A percentile compares a stretch with the other conserved stretches of the same genome.
phyloP scores from a whole-genome alignment of 2,797 vertebrate species.

The Mergus octosetaceus region DNA sequence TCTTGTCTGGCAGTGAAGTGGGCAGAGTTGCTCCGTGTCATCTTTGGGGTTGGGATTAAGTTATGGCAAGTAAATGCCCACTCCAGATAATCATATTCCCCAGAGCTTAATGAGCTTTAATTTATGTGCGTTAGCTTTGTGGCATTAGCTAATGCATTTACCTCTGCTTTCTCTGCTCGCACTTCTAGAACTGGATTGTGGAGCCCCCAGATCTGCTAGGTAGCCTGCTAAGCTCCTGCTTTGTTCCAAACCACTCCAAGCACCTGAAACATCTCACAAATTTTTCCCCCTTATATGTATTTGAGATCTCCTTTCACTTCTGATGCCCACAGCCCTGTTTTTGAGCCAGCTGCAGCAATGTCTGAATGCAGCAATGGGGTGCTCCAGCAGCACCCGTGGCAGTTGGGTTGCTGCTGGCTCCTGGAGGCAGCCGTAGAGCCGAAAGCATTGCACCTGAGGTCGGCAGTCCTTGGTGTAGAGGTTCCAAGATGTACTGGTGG shows the following conservation, averaged over 20 bases:
- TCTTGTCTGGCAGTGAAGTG: not conserved
- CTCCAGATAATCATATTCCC: not conserved
- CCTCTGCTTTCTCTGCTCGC: not conserved
- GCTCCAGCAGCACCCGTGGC: not conserved
- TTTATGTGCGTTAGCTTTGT: not conserved
- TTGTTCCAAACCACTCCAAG: not conserved
- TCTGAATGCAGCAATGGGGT: not conserved
- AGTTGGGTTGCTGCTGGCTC: not conserved
- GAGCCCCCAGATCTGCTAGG: not conserved
- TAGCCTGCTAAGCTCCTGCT: not conserved
- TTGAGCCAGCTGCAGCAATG: not conserved
- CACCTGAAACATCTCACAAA: not conserved
- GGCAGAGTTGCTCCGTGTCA: not conserved
- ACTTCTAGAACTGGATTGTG: not conserved
- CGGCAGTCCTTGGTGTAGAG: not conserved
- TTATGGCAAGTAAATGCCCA: not conserved
- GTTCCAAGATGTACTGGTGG: not conserved
- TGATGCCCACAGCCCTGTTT: not conserved
- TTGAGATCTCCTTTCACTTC: not conserved
- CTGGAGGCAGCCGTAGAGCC: not conserved
- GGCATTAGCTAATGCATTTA: not conserved
- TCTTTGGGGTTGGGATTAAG: not conserved
- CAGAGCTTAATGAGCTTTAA: slow-evolving; percentile 22
- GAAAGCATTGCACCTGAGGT: not conserved
- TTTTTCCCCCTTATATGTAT: not conserved